Base-by-base conservation (phyloP, 2,113 vertebrate species). In the Alethe diademata region DNA sequence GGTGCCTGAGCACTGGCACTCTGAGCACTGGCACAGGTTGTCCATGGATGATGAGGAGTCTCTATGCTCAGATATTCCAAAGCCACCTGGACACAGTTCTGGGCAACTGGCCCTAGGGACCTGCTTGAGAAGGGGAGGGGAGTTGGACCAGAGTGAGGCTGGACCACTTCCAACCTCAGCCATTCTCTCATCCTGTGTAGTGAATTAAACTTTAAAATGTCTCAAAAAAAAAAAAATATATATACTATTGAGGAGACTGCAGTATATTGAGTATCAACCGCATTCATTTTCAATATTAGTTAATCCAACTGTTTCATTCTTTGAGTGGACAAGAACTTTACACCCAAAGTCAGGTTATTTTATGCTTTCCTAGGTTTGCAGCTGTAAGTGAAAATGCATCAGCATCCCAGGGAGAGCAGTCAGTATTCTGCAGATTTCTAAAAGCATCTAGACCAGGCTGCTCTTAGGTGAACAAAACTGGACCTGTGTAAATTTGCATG, bases 321-420 rank as follows among this genome's bases (percentile, higher is more conserved):
- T 93, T 40, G 47, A 90, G 35, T 42, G 62, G 69, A 83, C 74
- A 66, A 92, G 29, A 85, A 57, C 78, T 67, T 45, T 11, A 76
- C 50, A 47, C 57, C 43, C 76, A 88, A 85, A 82, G 45, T 48
- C 78, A 93, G 73, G 50, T 89, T 70, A 92, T 89, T 96, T 92
- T 48, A 17, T 80, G 78, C 89, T 95, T 90, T 80, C 23, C 72
- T 56, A 60, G 11, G 8, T 74, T 74, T 80, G 51, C 56, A 93
- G 28, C 11, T 66, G 24, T 78, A 66, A 40, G 12, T n/a, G 43
- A 50, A n/a, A 90, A 88, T 50, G 26, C 38, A 36, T 54, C 47
- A 73, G 56, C 51, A 78, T 20, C 22, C 60, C 38, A 35, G 4
- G 6, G 69, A 67, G 6, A 56, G 10, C 51, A 71, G 72, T 19